Evolutionary conservation across 1,140 invertebrate genomes (phyloP), one percentile per base, ranked within the genome.

Genomic region (Armadillidium nasatum): DNA sequence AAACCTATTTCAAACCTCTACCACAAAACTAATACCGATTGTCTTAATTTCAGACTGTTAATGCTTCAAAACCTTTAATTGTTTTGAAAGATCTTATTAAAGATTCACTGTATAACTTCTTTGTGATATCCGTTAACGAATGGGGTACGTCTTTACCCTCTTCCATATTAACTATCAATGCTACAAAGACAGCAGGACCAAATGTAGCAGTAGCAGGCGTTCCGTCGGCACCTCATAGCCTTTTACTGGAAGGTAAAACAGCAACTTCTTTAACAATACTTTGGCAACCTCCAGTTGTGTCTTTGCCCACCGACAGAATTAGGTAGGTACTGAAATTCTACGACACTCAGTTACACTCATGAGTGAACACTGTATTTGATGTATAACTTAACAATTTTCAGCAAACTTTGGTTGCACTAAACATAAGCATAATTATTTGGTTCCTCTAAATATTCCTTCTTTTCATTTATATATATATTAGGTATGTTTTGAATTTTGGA

Each of bases 231-330:
- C 92, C 92, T 0, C 91, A 93, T 83, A 90, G 90, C 0, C 83
- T 94, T 21, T 88, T 91, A 4, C 89, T 94, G n/a, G 78, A 79
- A 23, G 73, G 46, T 44, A 77, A 76, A 68, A 72, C 77, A 22
- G 79, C 79, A 23, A 80, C 79, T n/a, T 77, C 76, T 13, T 76
- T 80, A 44, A 90, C 91, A 9, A 87, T 93, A 45, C 87, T 88
- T 44, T 93, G 92, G 92, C 91, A 93, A 82, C 91, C 92, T 15
- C 92, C 92, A 0, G 89, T 91, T 83, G 90, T 91, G 84, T 90
- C 90, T 60, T 89, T 91, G 83, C 91, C 91, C 0, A 88, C 90
- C 44, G 91, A 93, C 82, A 88, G 89, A 81, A 88, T 93, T 21
- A 60, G 50, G 50, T 60, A 60, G 1, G 33, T 33, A 6, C 33